Evolutionary conservation across 2,888 invertebrate species (phyloP), one percentile per base, ranked within the genome.

Genomic region (Zhuqinia jingwanae): DNA sequence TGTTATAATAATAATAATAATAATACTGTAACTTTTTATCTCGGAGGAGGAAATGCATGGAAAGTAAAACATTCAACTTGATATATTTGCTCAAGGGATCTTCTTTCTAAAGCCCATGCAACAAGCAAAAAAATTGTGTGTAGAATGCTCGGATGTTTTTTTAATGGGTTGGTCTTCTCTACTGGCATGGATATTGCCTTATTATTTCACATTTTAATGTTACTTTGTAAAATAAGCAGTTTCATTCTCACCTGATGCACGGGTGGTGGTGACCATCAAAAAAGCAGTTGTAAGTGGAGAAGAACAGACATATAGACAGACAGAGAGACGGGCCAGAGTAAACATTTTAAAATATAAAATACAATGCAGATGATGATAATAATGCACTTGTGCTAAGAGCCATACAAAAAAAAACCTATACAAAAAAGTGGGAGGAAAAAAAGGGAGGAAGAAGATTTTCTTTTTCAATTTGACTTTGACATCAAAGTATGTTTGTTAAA

Each of bases 41-140:
- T 70, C 45, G 45, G n/a, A 78, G 78, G 63, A 78, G 78, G 78
- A 78, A 78, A 63, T 78, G 78, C 76, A 76, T 36, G 58, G 36
- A 56, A 56, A 56, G 75, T 75, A 53, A 53, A 53, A 75, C 1
- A 63, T n/a, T n/a, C n/a, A n/a, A n/a, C n/a, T n/a, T n/a, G n/a
- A n/a, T n/a, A 36, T 36, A 36, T 36, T 78, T 50, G 63, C 78
- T 63, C 63, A 63, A 78, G 78, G 78, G 78, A 45, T 78, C 63
- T 47, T 10, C 13, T 68, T n/a, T 42, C 13, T 20, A 42, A 3
- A 3, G 15, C n/a, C 36, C n/a, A n/a, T n/a, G n/a, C n/a, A n/a
- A n/a, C n/a, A n/a, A n/a, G n/a, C n/a, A n/a, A n/a, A n/a, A n/a
- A n/a, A n/a, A n/a, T n/a, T n/a, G n/a, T n/a, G n/a, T n/a, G n/a